Evolutionary conservation across 2,113 vertebrate species (phyloP), one percentile per base, ranked within the genome.

Genomic region (Catharus bicknelli): DNA sequence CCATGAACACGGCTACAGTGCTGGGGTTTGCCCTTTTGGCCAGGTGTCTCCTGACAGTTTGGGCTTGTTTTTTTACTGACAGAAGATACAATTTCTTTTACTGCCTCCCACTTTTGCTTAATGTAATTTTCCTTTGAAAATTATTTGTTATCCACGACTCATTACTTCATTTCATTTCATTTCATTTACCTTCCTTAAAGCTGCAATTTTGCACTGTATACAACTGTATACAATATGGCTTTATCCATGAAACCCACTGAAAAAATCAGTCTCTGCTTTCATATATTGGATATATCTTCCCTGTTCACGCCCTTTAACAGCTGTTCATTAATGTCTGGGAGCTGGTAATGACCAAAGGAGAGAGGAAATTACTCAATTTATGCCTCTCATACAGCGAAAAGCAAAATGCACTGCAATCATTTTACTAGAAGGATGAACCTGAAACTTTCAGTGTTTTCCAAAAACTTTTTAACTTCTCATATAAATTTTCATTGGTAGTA

Each of bases 21-120:
- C 4, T 70, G 6, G 40, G 5, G 9, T 75, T 81, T 1, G 1
- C 13, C 2, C 5, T 62, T 25, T 16, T 34, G 13, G 13, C 3
- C 18, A 54, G 4, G 5, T 75, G 29, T n/a, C 23, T 62, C 78
- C 27, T 36, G 16, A 9, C 38, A 75, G 4, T 43, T 32, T 50
- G 22, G 3, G 3, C 10, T 66, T 82, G 15, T 45, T 79, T 89
- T 66, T 13, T 86, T n/a, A 12, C 26, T 5, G 3, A 38, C 2
- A 36, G 18, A 54, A 72, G 9, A 25, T 18, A 4, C 1, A 34
- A 23, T 27, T 92, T 88, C 17, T 68, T 13, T 55, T 82, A 3
- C 5, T 53, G 12, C 51, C 8, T 81, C 11, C 10, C 9, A n/a
- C 12, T 40, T 53, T 14, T 40, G n/a, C 11, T 23, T 18, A 38